Conservation (phyloP, 2,113 vertebrate genomes). For the Sinosuthora webbiana region DNA sequence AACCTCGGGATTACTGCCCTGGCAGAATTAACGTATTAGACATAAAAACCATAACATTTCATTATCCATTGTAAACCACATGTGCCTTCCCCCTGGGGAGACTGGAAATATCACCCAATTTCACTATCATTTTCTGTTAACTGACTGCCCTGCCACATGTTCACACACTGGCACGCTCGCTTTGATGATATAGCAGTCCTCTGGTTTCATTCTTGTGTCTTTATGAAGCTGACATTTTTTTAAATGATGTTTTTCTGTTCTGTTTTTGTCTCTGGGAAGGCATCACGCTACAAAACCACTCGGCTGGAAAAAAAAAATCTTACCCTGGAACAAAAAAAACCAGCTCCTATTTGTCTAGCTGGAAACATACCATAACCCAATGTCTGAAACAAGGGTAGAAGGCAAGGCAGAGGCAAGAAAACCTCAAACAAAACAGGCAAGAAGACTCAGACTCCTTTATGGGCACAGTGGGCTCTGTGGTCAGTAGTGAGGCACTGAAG, state of each 20-base stretch:
- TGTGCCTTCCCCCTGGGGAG: background rate
- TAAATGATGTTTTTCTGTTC: background rate
- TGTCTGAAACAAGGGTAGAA: background rate
- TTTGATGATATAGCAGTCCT: background rate
- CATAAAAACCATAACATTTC: conserved; percentile 17
- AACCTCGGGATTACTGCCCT: background rate
- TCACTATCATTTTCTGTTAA: background rate
- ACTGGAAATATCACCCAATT: conserved; percentile 18
- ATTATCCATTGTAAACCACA: background rate
- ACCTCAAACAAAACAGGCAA: background rate
- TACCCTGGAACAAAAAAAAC: background rate
- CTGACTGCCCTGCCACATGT: background rate
- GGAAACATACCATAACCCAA: background rate
- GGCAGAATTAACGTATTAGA: conserved; percentile 17
- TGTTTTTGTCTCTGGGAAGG: background rate
- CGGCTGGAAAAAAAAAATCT: background rate
- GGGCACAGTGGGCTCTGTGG: background rate
- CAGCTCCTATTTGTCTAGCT: background rate
- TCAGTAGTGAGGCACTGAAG: background rate
- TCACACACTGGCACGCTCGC: background rate
- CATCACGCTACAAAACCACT: background rate
- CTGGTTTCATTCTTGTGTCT: background rate
- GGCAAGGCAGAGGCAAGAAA: background rate
- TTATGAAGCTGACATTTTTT: background rate
- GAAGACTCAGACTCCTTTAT: background rate